Percentiles rank a stretch among this genome's conserved stretches.
Conservation (phyloP, 2,113 vertebrate species). For the Lamprotornis superbus region DNA sequence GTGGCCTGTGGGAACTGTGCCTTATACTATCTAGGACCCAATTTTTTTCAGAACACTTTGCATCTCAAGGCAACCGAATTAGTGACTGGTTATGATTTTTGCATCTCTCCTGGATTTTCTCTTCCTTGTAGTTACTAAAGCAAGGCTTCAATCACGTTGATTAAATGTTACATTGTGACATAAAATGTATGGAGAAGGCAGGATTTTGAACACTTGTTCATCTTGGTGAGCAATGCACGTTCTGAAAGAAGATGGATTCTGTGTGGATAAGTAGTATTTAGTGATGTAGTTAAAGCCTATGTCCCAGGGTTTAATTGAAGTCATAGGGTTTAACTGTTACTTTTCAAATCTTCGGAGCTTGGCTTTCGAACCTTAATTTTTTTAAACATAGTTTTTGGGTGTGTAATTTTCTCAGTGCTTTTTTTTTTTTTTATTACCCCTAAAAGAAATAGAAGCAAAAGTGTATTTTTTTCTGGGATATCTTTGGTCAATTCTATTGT, state of each 20-base stretch:
- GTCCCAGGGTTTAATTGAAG: not conserved
- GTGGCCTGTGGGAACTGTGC: not conserved
- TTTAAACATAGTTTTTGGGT: not conserved
- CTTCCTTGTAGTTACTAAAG: not conserved
- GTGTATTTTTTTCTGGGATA: not conserved
- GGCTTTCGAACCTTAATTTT: not conserved
- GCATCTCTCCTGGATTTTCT: not conserved
- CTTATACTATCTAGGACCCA: not conserved
- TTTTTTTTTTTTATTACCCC: not conserved
- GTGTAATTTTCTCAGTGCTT: not conserved
- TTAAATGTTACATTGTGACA: not conserved
- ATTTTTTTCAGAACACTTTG: not conserved
- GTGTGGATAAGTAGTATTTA: not conserved
- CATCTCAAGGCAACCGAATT: not conserved
- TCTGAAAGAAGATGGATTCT: not conserved
- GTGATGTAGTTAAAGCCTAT: not conserved
- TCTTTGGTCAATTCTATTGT: not conserved
- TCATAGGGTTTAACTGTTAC: not conserved
- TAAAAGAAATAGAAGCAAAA: not conserved
- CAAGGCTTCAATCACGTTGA: not conserved
- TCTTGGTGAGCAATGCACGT: not conserved
- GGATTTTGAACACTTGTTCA: not conserved
- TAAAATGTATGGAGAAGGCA: not conserved
- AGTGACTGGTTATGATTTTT: not conserved
- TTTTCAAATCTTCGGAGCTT: not conserved